phyloP scores from a whole-genome alignment of 2,797 vertebrate species.

The Characodon lateralis region DNA sequence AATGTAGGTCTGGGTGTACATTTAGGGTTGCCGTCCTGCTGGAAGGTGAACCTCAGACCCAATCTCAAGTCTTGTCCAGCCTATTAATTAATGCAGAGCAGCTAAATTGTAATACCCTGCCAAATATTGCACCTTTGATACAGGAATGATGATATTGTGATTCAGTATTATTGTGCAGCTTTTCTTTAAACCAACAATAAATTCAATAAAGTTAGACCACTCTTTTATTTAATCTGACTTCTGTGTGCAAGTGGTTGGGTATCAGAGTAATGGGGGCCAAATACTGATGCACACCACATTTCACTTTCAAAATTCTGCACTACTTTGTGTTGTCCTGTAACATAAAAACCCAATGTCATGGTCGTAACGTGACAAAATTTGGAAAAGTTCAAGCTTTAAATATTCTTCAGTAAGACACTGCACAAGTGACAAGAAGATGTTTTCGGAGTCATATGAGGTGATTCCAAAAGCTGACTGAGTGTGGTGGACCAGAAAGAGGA shows the following conservation, averaged over 20 bases:
- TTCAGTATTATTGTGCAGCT: background rate
- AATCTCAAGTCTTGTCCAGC: no score
- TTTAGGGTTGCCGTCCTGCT: no score
- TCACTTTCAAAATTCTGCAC: background rate
- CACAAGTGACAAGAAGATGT: background rate
- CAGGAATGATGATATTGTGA: no score
- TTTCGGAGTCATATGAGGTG: conserved; percentile 1
- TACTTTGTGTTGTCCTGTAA: background rate
- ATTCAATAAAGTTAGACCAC: no score
- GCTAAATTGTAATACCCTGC: no score
- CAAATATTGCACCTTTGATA: no score
- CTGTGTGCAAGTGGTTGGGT: background rate
- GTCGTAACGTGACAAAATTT: background rate
- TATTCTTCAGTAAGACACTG: background rate
- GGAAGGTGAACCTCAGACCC: no score
- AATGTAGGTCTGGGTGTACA: no score
- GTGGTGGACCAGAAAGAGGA: background rate
- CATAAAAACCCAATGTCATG: background rate
- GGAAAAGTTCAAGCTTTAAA: background rate
- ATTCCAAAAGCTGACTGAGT: conserved; percentile 11
- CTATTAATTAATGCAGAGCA: no score
- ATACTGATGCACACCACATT: background rate
- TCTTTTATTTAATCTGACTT: background rate
- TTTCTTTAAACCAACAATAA: no score
- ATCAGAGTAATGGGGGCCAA: background rate